These are phyloP conservation scores for Tetrao urogallus DNA, from an alignment of 2,113 vertebrate genomes.

Conservation along the genomic window DNA sequence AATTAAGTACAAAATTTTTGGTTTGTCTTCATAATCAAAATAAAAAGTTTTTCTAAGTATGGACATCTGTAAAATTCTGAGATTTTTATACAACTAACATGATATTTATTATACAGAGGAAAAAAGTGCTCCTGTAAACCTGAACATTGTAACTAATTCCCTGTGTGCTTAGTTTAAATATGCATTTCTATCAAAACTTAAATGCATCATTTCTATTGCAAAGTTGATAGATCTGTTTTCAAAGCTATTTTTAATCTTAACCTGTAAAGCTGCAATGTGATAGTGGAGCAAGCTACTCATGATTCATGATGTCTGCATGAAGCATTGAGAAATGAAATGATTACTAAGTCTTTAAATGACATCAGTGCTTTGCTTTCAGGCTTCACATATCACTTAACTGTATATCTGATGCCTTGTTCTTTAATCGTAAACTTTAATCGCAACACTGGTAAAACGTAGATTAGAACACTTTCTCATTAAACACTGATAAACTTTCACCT, in stretches of 20 bases:
- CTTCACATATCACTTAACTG: neutral
- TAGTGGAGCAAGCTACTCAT: neutral
- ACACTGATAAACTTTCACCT: neutral
- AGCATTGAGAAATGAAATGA: neutral
- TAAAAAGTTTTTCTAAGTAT: fast-evolving
- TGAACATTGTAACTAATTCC: neutral
- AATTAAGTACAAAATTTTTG: neutral
- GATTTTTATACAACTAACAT: neutral
- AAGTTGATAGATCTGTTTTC: neutral
- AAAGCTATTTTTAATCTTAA: neutral
- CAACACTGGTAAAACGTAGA: neutral
- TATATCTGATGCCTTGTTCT: neutral
- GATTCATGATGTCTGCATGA: neutral
- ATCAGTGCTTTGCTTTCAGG: neutral
- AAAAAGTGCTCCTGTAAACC: neutral
- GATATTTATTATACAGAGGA: neutral
- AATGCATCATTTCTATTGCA: neutral
- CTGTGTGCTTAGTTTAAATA: neutral
- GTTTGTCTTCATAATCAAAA: neutral
- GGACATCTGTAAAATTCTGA: neutral
- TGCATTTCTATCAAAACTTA: neutral
- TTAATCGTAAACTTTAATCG: neutral
- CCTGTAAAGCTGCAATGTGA: neutral
- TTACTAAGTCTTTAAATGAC: neutral
- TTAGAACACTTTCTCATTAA: neutral